phyloP scores from a whole-genome alignment of 2,888 invertebrate genomes.

The Eristalis intricaria region DNA sequence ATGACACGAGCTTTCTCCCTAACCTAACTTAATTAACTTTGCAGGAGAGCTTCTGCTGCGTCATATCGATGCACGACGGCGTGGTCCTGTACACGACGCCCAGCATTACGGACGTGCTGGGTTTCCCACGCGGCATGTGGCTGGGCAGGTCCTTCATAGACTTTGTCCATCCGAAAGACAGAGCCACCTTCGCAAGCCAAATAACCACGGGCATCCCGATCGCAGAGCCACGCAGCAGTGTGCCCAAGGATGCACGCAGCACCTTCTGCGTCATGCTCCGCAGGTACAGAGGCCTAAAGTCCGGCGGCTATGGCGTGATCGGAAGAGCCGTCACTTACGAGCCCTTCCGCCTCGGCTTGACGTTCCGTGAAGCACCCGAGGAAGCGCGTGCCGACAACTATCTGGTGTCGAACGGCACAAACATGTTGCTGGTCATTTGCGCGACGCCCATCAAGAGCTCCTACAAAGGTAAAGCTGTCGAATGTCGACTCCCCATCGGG shows the following conservation, averaged over 20 bases:
- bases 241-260: conserved; percentile 81
- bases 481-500: conserved; percentile 1
- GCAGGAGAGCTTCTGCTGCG: conserved; percentile 89
- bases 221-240: conserved; percentile 81
- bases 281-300: conserved; percentile 85
- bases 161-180: conserved; percentile 90
- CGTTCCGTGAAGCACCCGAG: conserved; percentile 85
- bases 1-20: not conserved
- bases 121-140: conserved; percentile 93
- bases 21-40: not conserved
- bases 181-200: conserved; percentile 88
- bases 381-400: conserved; percentile 79
- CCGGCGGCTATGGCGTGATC: conserved; percentile 84
- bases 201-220: conserved; percentile 87
- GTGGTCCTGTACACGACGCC: conserved; percentile 89
- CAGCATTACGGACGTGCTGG: conserved; percentile 86
- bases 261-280: conserved; percentile 86
- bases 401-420: conserved; percentile 80
- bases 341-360: conserved; percentile 88
- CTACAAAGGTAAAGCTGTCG: conserved; percentile 86
- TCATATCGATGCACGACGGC: conserved; percentile 92
- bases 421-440: conserved; percentile 86
- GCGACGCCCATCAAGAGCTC: conserved; percentile 89
- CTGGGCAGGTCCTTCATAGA: conserved; percentile 92
- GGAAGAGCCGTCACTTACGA: conserved; percentile 85